phyloP scores from a whole-genome alignment of 2,113 vertebrate species.

The Cynocephalus volans region DNA sequence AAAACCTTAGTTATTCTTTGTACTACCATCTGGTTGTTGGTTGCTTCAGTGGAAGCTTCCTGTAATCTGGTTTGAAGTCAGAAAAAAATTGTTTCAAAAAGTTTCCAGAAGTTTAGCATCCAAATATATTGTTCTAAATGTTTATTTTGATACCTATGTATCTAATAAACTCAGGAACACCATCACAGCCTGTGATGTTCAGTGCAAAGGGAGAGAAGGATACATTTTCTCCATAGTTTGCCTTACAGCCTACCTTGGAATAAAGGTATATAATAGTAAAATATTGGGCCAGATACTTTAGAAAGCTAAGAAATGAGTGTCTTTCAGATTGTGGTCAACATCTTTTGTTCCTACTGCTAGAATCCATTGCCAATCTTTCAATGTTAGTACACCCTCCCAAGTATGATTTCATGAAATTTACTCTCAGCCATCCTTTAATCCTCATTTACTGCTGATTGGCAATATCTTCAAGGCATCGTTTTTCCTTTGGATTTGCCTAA shows the following conservation, averaged over 20 bases:
- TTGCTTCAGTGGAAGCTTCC: slow-evolving; percentile 5
- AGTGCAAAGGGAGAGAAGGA: background rate
- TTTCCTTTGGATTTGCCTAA: background rate
- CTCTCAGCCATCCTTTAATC: background rate
- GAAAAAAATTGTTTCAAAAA: slow-evolving; percentile 4
- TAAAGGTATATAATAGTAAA: background rate
- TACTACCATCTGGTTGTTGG: slow-evolving; percentile 62
- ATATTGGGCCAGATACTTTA: background rate
- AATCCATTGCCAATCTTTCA: background rate
- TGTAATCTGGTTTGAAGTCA: background rate
- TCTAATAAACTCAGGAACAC: background rate
- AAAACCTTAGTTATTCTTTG: slow-evolving; percentile 27
- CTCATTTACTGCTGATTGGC: background rate
- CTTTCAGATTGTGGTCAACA: background rate
- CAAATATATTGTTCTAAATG: background rate
- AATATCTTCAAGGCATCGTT: background rate
- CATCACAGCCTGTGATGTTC: background rate
- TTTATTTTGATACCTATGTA: background rate
- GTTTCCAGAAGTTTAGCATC: background rate
- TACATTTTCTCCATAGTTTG: background rate
- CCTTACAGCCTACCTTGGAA: background rate
- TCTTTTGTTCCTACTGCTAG: background rate
- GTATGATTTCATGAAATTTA: background rate
- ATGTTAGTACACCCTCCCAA: background rate
- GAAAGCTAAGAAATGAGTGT: background rate